phyloP scores from a whole-genome alignment of 2,797 vertebrate species.

The Melanogrammus aeglefinus region DNA sequence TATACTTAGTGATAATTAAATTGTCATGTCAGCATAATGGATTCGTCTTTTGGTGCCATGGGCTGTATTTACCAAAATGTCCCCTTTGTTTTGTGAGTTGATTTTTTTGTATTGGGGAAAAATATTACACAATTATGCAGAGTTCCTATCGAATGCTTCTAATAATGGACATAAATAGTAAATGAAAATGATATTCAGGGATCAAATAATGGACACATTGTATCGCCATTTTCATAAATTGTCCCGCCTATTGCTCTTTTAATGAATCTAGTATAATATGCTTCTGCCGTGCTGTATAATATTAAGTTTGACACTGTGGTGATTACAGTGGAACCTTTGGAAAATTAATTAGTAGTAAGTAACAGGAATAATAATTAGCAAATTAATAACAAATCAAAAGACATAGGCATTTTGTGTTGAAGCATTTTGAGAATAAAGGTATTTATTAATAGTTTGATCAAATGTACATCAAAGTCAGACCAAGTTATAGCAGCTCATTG shows the following conservation, averaged over 20 bases:
- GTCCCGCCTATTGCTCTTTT: background rate
- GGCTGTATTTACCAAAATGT: background rate
- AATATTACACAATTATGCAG: background rate
- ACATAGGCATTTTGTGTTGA: background rate
- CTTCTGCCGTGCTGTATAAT: background rate
- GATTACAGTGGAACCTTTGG: background rate
- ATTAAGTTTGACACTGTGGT: background rate
- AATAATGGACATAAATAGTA: background rate
- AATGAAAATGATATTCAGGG: background rate
- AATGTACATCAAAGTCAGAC: background rate
- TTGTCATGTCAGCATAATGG: background rate
- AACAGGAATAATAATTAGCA: background rate
- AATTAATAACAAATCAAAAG: background rate
- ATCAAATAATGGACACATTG: background rate
- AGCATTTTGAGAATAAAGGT: background rate
- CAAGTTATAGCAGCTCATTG: background rate
- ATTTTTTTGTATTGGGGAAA: background rate
- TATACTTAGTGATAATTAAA: background rate
- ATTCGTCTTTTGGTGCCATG: background rate
- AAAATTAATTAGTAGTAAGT: background rate
- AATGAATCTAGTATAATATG: background rate
- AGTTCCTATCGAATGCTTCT: background rate
- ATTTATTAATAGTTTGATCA: background rate
- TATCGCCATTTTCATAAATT: background rate
- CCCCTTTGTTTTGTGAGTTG: background rate